Base-by-base conservation (phyloP, 2,888 invertebrate genomes). In the Watsonalla binaria region DNA sequence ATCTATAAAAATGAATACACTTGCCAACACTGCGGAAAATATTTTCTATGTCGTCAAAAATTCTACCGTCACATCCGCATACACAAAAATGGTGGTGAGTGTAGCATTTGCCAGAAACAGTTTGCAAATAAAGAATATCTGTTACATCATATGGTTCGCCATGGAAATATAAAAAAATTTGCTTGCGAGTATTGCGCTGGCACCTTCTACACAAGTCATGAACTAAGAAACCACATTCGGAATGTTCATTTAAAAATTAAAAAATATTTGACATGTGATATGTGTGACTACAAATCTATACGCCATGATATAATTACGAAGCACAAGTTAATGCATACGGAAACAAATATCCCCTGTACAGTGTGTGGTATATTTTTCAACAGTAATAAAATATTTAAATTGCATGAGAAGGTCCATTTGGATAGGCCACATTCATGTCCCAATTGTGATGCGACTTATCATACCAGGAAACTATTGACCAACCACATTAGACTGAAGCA, bases 21-120 rank as follows among this genome's bases (percentile, higher is more conserved):
- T 2, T 89, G 89, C 54, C 78, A 84, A 6, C 72, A 70, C 15
- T 89, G 89, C 48, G 89, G 89, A 0, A 86, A 85, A 65, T 58
- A 65, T 47, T 54, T 87, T 0, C 72, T 68, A 57, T 85, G 87
- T 0, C 75, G 86, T 0, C 61, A 57, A 7, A 70, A 61, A 55
- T 69, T 78, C 0, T 82, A 84, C 42, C 68, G 72, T 15, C 89
- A 89, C 50, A 61, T 87, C 37, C 69, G 61, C 60, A 55, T 52
- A 2, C 88, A 89, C 39, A 65, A 56, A 0, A 56, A 57, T 1
- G 59, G 60, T 0, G 59, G 60, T 0, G 68, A 74, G 5, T 84
- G 84, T 61, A 65, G 74, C 2, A 54, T 80, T 5, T 84, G 83
- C 52, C 67, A 70, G 9, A 82, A 81, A 61, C 58, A 68, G 0